Percentiles rank a stretch among this genome's conserved stretches.
Evolutionary conservation across 1,140 invertebrate genomes (phyloP).

Genomic region (Drosophila arizonae): DNA sequence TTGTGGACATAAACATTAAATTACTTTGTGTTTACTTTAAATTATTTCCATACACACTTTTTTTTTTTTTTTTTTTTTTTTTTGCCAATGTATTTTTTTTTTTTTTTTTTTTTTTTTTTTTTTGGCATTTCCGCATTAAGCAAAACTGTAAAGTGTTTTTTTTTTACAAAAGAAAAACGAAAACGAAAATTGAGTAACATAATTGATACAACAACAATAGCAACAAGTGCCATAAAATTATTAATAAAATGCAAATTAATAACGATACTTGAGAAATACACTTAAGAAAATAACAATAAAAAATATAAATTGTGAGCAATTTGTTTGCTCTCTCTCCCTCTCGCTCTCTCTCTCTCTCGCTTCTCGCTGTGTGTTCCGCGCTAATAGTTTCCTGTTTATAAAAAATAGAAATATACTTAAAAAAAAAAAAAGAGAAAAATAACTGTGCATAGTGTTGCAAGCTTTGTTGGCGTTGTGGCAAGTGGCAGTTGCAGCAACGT

Average conservation of each 20-base stretch:
- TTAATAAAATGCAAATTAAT: constrained; percentile 72
- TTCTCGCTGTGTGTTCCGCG: constrained; percentile 47
- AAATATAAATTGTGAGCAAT: background rate
- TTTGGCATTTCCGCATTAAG: constrained; percentile 62
- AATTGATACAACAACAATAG: constrained; percentile 12
- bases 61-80: constrained; percentile 11
- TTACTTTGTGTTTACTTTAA: background rate
- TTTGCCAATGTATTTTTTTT: constrained; percentile 13
- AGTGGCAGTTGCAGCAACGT: constrained; percentile 40
- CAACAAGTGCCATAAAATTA: constrained; percentile 33
- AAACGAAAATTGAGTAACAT: constrained; percentile 17
- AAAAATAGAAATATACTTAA: background rate
- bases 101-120: constrained; percentile 1
- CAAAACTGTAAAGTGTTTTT: constrained; percentile 54
- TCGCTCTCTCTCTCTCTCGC: no score
- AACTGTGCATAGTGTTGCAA: constrained; percentile 48
- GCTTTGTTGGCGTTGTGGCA: constrained; percentile 44
- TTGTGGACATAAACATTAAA: constrained; percentile 12
- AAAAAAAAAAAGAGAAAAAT: constrained; percentile 7
- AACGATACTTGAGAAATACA: constrained; percentile 45
- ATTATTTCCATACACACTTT: background rate
- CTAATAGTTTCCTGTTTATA: constrained; percentile 62
- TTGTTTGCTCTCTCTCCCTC: background rate
- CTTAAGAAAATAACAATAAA: constrained; percentile 3
- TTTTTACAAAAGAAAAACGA: constrained; percentile 31